A percentile compares a stretch with the other conserved stretches of the same genome.
These are phyloP conservation scores for Eupithecia inturbata DNA, from an alignment of 2,888 invertebrate genomes.

Conservation along the genomic window DNA sequence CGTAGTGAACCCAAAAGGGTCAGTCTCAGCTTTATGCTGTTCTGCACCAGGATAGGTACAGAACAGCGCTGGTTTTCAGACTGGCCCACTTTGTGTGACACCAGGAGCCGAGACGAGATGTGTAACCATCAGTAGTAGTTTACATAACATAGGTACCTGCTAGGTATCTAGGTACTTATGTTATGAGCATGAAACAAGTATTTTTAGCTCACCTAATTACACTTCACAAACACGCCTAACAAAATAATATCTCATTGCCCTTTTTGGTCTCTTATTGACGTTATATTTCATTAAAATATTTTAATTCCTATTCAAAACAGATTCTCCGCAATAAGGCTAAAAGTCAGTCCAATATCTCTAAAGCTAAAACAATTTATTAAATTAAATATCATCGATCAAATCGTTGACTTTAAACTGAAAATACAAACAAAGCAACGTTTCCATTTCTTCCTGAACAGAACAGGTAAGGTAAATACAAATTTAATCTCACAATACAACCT, in stretches of 20 bases:
- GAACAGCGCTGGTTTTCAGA: no score
- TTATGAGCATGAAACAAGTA: no score
- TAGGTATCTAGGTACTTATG: no score
- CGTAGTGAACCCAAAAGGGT: no score
- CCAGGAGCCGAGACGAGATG: no score
- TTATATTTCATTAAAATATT: neutral
- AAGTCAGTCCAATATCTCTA: neutral
- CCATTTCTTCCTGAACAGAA: conserved; percentile 42
- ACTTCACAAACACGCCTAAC: neutral
- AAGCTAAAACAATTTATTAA: conserved; percentile 25
- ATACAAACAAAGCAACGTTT: conserved; percentile 44
- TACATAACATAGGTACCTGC: no score
- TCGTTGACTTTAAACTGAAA: conserved; percentile 44
- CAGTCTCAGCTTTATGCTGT: no score
- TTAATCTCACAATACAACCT: conserved; percentile 35
- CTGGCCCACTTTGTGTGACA: no score
- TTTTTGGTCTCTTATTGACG: neutral
- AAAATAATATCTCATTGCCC: no score
- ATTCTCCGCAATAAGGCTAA: neutral
- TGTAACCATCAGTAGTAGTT: no score
- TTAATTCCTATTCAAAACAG: neutral
- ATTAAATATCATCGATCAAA: conserved; percentile 42
- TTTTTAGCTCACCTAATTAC: no score
- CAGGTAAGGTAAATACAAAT: conserved; percentile 48
- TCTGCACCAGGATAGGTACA: no score